A percentile compares a stretch with the other conserved stretches of the same genome.
phyloP scores from a whole-genome alignment of 2,888 invertebrate species.

The Metopia argyrocephala region DNA sequence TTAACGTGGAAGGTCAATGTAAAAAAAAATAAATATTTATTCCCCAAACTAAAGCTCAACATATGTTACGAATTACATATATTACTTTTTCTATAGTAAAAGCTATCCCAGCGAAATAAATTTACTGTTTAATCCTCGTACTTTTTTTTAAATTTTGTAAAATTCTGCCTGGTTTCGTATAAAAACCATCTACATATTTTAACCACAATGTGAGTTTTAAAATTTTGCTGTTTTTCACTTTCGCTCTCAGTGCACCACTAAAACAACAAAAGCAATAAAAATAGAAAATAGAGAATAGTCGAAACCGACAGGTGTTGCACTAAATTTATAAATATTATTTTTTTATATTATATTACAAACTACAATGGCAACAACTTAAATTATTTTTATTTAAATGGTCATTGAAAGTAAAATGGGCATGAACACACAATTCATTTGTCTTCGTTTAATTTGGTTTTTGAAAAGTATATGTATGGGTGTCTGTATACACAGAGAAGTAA shows the following conservation, averaged over 20 bases:
- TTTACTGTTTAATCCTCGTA: too few species aligned
- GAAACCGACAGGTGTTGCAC: background rate
- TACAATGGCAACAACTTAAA: background rate
- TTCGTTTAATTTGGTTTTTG: conserved; percentile 33
- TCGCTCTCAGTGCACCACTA: background rate
- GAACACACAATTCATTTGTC: conserved; percentile 25
- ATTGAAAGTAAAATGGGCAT: conserved; percentile 8
- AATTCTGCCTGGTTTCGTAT: background rate
- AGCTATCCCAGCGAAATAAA: too few species aligned
- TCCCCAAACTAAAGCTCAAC: too few species aligned
- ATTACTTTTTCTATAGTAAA: too few species aligned
- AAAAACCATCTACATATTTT: conserved; percentile 25
- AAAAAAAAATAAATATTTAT: too few species aligned
- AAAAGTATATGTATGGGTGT: too few species aligned
- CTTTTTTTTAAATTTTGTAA: background rate
- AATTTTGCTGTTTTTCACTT: conserved; percentile 2
- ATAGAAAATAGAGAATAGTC: too few species aligned
- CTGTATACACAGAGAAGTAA: too few species aligned
- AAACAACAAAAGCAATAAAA: conserved; percentile 12
- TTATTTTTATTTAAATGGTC: background rate
- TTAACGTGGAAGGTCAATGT: too few species aligned
- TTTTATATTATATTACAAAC: conserved; percentile 10
- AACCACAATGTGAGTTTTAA: conserved; percentile 49
- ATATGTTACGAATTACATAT: too few species aligned
- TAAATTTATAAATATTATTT: conserved; percentile 7